A percentile compares a stretch with the other conserved stretches of the same genome.
phyloP scores from a whole-genome alignment of 2,113 vertebrate species.

The Riparia riparia region DNA sequence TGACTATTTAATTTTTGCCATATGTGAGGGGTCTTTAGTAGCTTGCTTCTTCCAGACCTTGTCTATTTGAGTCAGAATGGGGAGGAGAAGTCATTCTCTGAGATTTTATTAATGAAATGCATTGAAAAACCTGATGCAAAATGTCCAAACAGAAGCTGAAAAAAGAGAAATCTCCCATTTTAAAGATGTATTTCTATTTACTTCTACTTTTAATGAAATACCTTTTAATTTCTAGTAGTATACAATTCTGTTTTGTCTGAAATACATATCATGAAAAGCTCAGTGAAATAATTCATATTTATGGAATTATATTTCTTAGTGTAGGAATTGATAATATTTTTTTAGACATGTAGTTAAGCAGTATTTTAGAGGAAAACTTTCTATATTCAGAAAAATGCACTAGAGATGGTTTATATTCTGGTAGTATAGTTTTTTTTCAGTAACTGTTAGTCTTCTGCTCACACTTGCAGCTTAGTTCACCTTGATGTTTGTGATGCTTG shows the following conservation, averaged over 20 bases:
- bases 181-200: neutral
- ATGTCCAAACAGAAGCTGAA: neutral
- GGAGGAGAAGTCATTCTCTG: neutral
- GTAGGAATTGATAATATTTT: neutral
- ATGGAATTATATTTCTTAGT: neutral
- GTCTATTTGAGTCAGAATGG: neutral
- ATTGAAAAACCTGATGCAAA: neutral
- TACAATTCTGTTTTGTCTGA: neutral
- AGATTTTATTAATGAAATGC: neutral
- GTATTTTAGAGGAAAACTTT: neutral
- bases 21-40: neutral
- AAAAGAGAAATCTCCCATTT: neutral
- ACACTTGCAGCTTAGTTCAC: neutral
- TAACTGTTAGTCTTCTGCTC: neutral
- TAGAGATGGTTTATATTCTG: neutral
- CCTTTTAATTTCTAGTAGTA: neutral
- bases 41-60: neutral
- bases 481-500: neutral
- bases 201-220: neutral
- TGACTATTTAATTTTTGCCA: neutral
- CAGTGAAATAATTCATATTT: neutral
- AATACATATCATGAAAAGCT: neutral
- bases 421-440: neutral
- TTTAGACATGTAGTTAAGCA: neutral
- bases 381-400: neutral